Conservation (phyloP, 1,140 invertebrate species). For the Sinella curviseta region DNA sequence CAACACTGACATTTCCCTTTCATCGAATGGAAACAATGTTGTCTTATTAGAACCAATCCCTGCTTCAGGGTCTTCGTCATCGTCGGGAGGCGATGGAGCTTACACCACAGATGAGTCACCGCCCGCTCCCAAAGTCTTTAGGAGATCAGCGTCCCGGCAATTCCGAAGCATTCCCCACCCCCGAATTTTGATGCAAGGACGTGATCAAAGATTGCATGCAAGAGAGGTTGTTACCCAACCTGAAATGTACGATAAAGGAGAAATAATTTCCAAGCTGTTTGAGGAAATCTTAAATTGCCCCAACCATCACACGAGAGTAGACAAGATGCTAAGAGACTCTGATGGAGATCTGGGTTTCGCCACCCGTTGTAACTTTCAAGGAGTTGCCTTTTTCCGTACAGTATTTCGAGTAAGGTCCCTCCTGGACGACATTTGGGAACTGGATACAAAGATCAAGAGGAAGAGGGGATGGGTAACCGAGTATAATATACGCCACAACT, state of each 20-base stretch:
- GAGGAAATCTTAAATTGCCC: constrained; percentile 43
- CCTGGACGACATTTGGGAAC: constrained; percentile 41
- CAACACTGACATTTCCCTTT: background rate
- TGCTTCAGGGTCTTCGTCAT: background rate
- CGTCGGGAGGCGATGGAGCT: background rate
- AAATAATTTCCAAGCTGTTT: constrained; percentile 37
- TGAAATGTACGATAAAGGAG: constrained; percentile 25
- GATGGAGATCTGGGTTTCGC: constrained; percentile 44
- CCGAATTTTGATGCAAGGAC: constrained; percentile 39
- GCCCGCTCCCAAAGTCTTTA: background rate
- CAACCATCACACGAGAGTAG: constrained; percentile 32
- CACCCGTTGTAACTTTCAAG: constrained; percentile 47
- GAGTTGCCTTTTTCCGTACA: constrained; percentile 47
- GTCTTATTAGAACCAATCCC: background rate
- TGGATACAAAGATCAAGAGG: constrained; percentile 37
- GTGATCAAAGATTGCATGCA: background rate
- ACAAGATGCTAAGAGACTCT: constrained; percentile 25
- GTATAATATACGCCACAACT: constrained; percentile 77
- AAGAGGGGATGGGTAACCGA: constrained; percentile 70
- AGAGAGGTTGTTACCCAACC: constrained; percentile 1
- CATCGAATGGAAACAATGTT: background rate
- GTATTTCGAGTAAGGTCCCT: constrained; percentile 40
- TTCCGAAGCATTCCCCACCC: constrained; percentile 42
- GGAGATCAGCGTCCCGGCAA: background rate
- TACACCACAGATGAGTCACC: background rate